Evolutionary conservation across 2,888 invertebrate species (phyloP).

Genomic region (Dinocampus coccinellae): DNA sequence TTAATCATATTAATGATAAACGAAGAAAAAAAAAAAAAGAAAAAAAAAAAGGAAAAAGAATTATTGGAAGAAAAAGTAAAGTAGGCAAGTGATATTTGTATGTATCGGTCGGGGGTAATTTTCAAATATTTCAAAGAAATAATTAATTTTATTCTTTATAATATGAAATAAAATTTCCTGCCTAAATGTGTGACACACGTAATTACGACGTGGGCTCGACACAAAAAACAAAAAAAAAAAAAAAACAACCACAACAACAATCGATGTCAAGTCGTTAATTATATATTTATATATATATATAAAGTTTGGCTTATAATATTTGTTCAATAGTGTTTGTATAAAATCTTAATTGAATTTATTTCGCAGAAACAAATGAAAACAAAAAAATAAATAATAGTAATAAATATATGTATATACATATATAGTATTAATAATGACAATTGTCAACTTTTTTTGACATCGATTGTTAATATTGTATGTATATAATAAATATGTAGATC

Average conservation of each 20-base stretch:
- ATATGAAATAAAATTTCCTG: neutral
- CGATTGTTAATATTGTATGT: constrained; percentile 25
- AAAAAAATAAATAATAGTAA: neutral
- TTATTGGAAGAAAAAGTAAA: constrained; percentile 13
- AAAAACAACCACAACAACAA: constrained; percentile 3
- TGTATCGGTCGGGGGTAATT: constrained; percentile 45
- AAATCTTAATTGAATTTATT: neutral
- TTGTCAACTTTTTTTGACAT: constrained; percentile 28
- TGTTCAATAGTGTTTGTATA: constrained; percentile 5
- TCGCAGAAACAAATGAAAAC: neutral
- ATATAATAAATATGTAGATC: constrained; percentile 45
- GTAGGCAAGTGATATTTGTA: constrained; percentile 50
- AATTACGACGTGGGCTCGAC: neutral
- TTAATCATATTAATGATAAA: neutral
- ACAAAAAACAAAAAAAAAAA: no score
- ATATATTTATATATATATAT: neutral
- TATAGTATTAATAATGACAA: neutral
- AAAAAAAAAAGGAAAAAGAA: neutral
- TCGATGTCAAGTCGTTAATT: constrained; percentile 10
- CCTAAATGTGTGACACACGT: neutral
- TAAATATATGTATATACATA: neutral
- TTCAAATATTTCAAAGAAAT: constrained; percentile 41
- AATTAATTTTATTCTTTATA: constrained; percentile 19
- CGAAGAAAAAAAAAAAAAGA: no score
- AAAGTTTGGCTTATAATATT: neutral